Evolutionary conservation across 2,888 invertebrate species (phyloP).

Genomic region (Erpobdella octoculata): DNA sequence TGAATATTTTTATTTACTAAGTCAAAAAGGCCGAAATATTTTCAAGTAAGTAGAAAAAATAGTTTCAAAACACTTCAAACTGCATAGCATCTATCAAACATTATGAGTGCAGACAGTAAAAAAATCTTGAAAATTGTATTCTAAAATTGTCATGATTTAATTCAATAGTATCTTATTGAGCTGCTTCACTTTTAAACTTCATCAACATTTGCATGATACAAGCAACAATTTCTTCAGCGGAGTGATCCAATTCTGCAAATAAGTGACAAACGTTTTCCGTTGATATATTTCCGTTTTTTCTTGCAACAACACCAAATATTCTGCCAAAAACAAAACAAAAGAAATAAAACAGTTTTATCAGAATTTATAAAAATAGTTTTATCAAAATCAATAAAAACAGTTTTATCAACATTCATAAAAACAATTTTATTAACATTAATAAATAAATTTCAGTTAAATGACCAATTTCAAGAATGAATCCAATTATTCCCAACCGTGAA

Average conservation of each 20-base stretch:
- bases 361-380: too few species aligned
- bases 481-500: background rate
- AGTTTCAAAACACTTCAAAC: background rate
- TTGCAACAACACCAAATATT: constrained; percentile 90
- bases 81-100: background rate
- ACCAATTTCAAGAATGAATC: background rate
- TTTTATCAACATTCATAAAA: background rate
- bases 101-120: background rate
- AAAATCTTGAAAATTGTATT: background rate
- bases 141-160: too few species aligned
- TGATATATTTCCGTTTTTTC: constrained; percentile 70
- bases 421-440: background rate
- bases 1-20: too few species aligned
- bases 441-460: background rate
- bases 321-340: constrained; percentile 46
- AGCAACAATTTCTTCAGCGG: constrained; percentile 83
- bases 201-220: constrained; percentile 55
- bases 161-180: too few species aligned
- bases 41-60: background rate
- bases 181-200: constrained; percentile 22
- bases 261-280: constrained; percentile 90
- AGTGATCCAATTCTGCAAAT: constrained; percentile 85
- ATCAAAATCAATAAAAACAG: too few species aligned
- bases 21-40: background rate
- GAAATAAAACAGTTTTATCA: too few species aligned